These are phyloP conservation scores for Oreonectes daqikongensis DNA, from an alignment of 2,797 vertebrate species.

Conservation along the genomic window DNA sequence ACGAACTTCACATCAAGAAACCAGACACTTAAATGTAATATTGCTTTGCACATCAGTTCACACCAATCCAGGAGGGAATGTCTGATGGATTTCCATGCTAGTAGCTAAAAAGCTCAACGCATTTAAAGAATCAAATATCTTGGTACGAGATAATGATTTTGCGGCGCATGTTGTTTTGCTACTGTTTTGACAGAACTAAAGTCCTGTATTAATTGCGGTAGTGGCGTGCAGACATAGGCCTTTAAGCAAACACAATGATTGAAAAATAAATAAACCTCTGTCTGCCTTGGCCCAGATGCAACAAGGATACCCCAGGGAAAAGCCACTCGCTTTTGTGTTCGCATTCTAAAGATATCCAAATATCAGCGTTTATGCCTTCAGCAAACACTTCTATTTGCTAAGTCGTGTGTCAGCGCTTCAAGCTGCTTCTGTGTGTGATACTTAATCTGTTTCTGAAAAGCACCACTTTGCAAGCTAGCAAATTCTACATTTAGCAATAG, in stretches of 20 bases:
- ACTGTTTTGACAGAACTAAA: slow-evolving; percentile 45
- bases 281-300: slow-evolving; percentile 76
- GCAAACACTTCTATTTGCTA: slow-evolving; percentile 92
- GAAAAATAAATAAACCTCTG: slow-evolving; percentile 86
- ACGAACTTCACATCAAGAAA: neutral
- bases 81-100: neutral
- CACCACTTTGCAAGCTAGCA: neutral
- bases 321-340: slow-evolving; percentile 84
- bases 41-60: neutral
- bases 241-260: slow-evolving; percentile 85
- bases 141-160: slow-evolving; percentile 27
- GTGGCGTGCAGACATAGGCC: slow-evolving; percentile 66
- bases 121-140: slow-evolving; percentile 13
- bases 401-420: slow-evolving; percentile 85
- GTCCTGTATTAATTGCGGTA: slow-evolving; percentile 79
- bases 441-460: slow-evolving; percentile 81
- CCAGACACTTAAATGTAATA: neutral
- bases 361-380: slow-evolving; percentile 86
- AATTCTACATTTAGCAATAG: neutral
- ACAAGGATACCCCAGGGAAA: slow-evolving; percentile 80
- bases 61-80: neutral
- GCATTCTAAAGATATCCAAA: slow-evolving; percentile 88
- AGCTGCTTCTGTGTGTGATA: slow-evolving; percentile 84
- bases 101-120: neutral
- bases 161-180: slow-evolving; percentile 22